Evolutionary conservation across 1,140 invertebrate species (phyloP), one percentile per base, ranked within the genome.

Genomic region (Subanguina moxae): DNA sequence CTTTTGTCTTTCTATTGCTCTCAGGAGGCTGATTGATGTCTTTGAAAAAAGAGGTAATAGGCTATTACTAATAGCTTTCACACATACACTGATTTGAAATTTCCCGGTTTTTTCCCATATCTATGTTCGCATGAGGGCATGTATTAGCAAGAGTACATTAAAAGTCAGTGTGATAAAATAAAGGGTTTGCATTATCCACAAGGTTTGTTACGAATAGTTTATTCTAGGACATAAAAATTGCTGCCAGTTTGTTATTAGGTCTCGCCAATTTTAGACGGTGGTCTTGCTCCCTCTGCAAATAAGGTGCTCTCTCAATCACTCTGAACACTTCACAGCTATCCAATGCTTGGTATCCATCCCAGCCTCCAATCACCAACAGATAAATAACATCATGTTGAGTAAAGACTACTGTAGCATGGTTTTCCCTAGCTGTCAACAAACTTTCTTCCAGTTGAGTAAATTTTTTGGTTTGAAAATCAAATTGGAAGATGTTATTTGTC

Each of bases 321-420:
- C 32, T 38, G 30, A 70, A 70, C 19, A 61, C 27, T 52, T 70
- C 68, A 27, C 69, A 61, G 32, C 21, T 27, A 21, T 21, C 21
- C 25, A 70, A 38, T 9, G 68, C 68, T 25, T 19, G 17, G 30
- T 32, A 0, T 17, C 68, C 68, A 27, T 70, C 28, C 68, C 68
- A 70, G 11, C 68, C 68, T 7, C 68, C 68, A 17, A 70, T 68
- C n/a, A 70, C 38, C 57, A 72, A 28, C 17, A 70, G 0, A 21
- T 62, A 19, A 7, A 7, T 52, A 52, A 52, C 48, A 1, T 15
- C 23, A 19, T 19, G 3, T 27, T 67, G 17, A 45, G 48, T 38
- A n/a, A 59, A 46, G 7, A 57, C 28, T n/a, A 69, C 66, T 15
- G 63, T 56, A n/a, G 27, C 25, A 63, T 70, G 68, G 21, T 70